Evolutionary conservation across 2,888 invertebrate species (phyloP), one percentile per base, ranked within the genome.

Genomic region (Parthenolecanium corni): DNA sequence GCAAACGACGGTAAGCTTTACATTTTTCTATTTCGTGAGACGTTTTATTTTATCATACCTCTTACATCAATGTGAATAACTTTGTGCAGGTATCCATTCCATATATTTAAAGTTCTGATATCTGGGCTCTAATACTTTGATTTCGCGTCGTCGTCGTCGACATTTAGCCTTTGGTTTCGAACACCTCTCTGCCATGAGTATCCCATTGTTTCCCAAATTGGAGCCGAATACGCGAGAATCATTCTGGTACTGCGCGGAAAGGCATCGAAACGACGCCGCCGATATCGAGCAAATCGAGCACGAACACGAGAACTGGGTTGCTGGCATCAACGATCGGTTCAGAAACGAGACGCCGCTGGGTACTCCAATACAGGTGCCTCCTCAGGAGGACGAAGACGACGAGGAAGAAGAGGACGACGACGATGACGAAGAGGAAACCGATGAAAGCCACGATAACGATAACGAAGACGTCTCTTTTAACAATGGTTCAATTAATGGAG

Each of bases 341-440:
- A 51, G 47, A 36, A 38, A 51, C 9, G 61, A 61, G 18, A 40
- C 40, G 11, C 51, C 61, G 12, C 11, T 61, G 5, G 61, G 61
- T 20, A 61, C 61, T 14, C 61, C 61, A 11, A 61, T 61, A 11
- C 49, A 61, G 51, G 61, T 36, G 11, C 61, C 61, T 5, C 38
- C 61, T 31, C 49, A 47, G 1, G 61, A 61, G 23, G 61, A 61
- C 24, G 61, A 57, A 14, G 57, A 61, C 16, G 61, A 61, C 24
- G 61, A 61, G 49, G 61, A 61, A 36, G 61, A 61, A 25, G 61
- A 61, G 18, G 61, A 61, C 51, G 61, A 61, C 18, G 61, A 61
- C 16, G 61, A 49, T 1, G 49, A 61, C 9, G 58, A 58, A 40
- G 61, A 61, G 31, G 61, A 61, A 40, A 61, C 61, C 3, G 61